phyloP scores from a whole-genome alignment of 1,140 invertebrate genomes.

The Lepidostoma basale region DNA sequence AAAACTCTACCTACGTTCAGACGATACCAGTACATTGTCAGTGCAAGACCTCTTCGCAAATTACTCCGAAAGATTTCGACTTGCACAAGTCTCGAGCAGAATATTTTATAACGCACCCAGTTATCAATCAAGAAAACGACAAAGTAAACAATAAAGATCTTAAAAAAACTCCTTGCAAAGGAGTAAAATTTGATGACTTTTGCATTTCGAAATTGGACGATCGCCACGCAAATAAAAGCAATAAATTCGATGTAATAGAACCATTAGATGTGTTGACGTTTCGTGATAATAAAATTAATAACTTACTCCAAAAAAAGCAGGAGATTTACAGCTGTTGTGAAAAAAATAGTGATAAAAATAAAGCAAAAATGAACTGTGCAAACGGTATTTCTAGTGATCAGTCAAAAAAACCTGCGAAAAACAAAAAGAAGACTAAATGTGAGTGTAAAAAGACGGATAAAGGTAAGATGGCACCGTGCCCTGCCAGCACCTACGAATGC shows the following conservation, averaged over 20 bases:
- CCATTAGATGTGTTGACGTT: conserved; percentile 3
- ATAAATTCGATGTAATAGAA: neutral
- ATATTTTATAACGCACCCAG: neutral
- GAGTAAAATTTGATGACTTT: conserved; percentile 21
- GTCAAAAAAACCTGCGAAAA: neutral
- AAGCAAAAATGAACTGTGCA: neutral
- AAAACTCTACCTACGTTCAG: conserved; percentile 23
- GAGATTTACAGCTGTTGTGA: no score
- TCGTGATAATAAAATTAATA: neutral
- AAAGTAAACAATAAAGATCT: conserved; percentile 13
- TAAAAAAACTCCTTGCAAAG: conserved; percentile 16
- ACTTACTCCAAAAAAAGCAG: neutral
- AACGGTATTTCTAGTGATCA: neutral
- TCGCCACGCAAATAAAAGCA: neutral
- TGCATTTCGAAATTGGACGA: conserved; percentile 6
- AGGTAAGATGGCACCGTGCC: neutral
- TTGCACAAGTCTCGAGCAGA: neutral
- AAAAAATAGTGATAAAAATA: neutral
- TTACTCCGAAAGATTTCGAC: neutral
- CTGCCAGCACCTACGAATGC: conserved; percentile 35
- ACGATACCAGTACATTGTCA: conserved; percentile 18
- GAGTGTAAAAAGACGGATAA: conserved; percentile 20
- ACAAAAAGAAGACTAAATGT: neutral
- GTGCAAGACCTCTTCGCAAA: conserved; percentile 18
- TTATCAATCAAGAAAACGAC: conserved; percentile 1